These are phyloP conservation scores for Diarsia dahlii DNA, from an alignment of 2,888 invertebrate species.

Conservation along the genomic window DNA sequence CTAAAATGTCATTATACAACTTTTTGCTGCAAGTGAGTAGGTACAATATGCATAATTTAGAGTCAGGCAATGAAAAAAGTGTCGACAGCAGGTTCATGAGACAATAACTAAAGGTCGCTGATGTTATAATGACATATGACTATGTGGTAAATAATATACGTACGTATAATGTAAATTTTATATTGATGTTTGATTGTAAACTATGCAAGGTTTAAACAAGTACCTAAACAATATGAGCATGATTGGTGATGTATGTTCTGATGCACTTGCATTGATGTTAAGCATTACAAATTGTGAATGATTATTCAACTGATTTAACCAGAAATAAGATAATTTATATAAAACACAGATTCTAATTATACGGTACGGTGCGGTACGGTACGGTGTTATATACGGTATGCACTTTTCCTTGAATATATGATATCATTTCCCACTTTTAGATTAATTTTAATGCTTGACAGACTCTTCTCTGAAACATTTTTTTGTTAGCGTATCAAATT, in stretches of 20 bases:
- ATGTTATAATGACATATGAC: slow-evolving; percentile 29
- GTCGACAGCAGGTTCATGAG: slow-evolving; percentile 65
- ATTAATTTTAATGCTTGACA: not conserved
- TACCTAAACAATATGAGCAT: slow-evolving; percentile 20
- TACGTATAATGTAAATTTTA: not conserved
- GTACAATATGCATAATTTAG: slow-evolving; percentile 78
- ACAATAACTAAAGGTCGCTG: slow-evolving; percentile 45
- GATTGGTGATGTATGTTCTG: slow-evolving; percentile 25
- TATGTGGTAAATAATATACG: slow-evolving; percentile 11
- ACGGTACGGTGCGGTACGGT: too few species aligned
- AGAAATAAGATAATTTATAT: not conserved
- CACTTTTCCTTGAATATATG: too few species aligned
- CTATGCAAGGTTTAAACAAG: slow-evolving; percentile 2
- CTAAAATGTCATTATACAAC: slow-evolving; percentile 1
- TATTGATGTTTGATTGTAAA: slow-evolving; percentile 8
- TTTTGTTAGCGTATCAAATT: not conserved
- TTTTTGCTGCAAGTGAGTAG: slow-evolving; percentile 60
- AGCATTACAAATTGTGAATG: not conserved
- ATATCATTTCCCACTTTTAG: too few species aligned
- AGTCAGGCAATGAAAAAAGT: slow-evolving; percentile 68
- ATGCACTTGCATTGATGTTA: slow-evolving; percentile 8
- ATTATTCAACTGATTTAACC: not conserved
- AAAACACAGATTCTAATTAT: not conserved
- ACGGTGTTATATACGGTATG: too few species aligned
- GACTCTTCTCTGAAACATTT: not conserved